Conservation (phyloP, 2,797 vertebrate genomes). For the Rhinella marina region DNA sequence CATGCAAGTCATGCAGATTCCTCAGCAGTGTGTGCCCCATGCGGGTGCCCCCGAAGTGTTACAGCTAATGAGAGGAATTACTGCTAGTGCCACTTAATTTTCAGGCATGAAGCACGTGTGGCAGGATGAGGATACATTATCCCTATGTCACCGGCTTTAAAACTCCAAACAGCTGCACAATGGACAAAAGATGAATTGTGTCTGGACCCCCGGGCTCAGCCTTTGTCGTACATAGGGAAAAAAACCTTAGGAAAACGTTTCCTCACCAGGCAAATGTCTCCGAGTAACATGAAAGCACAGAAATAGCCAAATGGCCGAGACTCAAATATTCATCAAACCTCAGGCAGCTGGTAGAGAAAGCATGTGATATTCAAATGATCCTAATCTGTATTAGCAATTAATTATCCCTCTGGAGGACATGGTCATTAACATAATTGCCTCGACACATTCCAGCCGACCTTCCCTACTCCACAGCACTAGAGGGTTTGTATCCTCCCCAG, state of each 20-base stretch:
- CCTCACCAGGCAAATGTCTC: not conserved
- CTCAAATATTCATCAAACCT: constrained; percentile 29
- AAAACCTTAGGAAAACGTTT: constrained; percentile 29
- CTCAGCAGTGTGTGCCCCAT: too few species aligned
- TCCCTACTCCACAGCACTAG: not conserved
- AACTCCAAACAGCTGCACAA: constrained; percentile 50
- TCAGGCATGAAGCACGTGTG: not conserved
- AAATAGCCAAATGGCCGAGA: constrained; percentile 27
- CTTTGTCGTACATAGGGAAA: not conserved
- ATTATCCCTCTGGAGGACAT: constrained; percentile 32
- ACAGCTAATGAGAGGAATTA: constrained; percentile 13
- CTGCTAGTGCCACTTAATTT: not conserved
- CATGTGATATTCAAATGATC: constrained; percentile 21
- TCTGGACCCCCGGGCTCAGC: constrained; percentile 3
- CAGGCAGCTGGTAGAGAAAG: constrained; percentile 27
- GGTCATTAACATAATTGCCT: constrained; percentile 36
- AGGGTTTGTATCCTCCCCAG: not conserved
- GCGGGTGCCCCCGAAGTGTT: not conserved
- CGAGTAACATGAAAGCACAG: constrained; percentile 20
- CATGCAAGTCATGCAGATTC: too few species aligned
- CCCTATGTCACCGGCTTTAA: constrained; percentile 20
- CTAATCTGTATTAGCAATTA: constrained; percentile 23
- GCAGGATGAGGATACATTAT: constrained; percentile 16
- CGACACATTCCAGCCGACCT: constrained; percentile 2
- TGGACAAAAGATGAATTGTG: constrained; percentile 48